A percentile compares a stretch with the other conserved stretches of the same genome.
Conservation (phyloP, 2,797 vertebrate genomes). For the Silurus lanzhouensis region DNA sequence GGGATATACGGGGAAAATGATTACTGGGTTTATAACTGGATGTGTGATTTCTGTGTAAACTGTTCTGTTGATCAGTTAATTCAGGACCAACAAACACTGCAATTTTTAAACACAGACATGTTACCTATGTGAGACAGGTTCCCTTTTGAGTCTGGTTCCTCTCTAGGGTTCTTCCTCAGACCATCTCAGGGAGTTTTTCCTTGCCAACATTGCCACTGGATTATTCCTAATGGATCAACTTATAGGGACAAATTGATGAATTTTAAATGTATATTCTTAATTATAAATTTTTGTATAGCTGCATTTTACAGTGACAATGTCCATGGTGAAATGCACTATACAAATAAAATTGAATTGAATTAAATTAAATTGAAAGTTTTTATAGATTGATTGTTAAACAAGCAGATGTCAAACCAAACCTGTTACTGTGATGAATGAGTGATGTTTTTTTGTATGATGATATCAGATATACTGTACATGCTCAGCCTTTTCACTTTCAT, state of each 20-base stretch:
- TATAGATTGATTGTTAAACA: not conserved
- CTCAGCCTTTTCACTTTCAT: not conserved
- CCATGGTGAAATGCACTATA: too few species aligned
- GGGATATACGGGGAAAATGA: not conserved
- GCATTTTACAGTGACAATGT: too few species aligned
- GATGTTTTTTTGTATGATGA: constrained; percentile 1
- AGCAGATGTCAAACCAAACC: not conserved
- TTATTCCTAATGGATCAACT: too few species aligned
- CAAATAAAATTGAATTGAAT: too few species aligned
- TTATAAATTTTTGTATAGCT: too few species aligned
- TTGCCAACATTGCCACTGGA: too few species aligned
- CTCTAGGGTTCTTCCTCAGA: too few species aligned
- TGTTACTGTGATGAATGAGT: constrained; percentile 1
- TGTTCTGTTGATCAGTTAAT: not conserved
- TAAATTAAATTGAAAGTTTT: not conserved
- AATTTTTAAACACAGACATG: not conserved
- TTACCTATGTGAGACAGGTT: too few species aligned
- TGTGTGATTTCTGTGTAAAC: not conserved
- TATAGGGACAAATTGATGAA: too few species aligned
- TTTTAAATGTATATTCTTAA: too few species aligned
- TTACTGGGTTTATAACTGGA: not conserved
- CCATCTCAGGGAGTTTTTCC: too few species aligned
- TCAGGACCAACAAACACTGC: not conserved
- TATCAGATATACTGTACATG: not conserved
- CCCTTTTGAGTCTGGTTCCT: too few species aligned